Evolutionary conservation across 2,113 vertebrate genomes (phyloP).

Genomic region (Gallinago undulata): DNA sequence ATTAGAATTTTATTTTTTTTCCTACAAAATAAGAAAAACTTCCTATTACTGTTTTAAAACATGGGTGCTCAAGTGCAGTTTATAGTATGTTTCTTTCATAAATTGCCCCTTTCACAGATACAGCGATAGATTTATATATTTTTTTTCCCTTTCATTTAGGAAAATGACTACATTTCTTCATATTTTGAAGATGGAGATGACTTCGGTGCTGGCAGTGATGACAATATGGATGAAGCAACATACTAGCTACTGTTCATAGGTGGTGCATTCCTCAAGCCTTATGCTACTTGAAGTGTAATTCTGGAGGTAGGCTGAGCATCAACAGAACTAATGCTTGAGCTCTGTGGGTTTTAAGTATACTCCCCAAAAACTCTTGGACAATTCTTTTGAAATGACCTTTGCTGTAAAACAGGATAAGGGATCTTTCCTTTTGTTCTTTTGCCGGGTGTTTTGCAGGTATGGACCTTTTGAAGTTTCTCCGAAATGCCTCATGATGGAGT

Average conservation of each 20-base stretch:
- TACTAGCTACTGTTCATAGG: conserved; percentile 67
- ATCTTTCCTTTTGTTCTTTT: not conserved
- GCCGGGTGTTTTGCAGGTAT: not conserved
- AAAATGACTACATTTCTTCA: conserved; percentile 88
- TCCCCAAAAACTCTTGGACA: not conserved
- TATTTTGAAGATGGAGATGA: conserved; percentile 91
- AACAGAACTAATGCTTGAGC: not conserved
- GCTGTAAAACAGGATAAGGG: not conserved
- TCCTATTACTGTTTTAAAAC: not conserved
- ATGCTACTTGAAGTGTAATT: not conserved
- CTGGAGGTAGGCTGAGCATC: not conserved
- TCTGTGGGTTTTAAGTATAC: not conserved
- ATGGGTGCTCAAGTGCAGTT: not conserved
- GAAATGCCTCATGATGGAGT: not conserved
- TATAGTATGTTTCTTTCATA: not conserved
- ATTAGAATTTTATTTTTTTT: not conserved
- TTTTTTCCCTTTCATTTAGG: conserved; percentile 63
- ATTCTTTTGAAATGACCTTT: not conserved
- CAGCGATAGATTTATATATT: not conserved
- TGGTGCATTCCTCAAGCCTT: not conserved
- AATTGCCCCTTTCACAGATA: not conserved
- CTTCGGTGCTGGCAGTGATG: conserved; percentile 81
- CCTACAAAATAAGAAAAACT: not conserved
- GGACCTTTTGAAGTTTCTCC: not conserved
- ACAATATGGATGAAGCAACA: conserved; percentile 89